Conservation (phyloP, 2,797 vertebrate species). For the Acropternis orthonyx region DNA sequence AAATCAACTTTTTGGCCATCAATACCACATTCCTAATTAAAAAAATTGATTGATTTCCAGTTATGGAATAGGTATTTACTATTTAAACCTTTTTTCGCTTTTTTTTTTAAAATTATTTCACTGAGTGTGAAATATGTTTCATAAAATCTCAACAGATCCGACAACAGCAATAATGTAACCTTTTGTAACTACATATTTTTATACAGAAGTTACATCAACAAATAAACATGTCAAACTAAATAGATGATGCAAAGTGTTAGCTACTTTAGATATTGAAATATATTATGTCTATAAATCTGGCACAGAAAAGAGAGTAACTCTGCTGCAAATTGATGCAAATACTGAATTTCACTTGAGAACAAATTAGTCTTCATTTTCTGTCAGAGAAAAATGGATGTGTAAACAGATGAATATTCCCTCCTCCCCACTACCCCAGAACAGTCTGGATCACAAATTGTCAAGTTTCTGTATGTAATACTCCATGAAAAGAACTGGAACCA, state of each 20-base stretch:
- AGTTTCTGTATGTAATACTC: background rate
- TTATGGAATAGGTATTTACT: background rate
- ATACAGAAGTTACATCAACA: slow-evolving; percentile 1
- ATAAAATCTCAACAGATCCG: background rate
- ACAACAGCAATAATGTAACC: background rate
- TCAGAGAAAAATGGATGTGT: background rate
- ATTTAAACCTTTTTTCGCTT: background rate
- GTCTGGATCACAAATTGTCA: background rate
- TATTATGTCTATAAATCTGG: background rate
- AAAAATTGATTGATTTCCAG: background rate
- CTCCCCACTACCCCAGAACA: background rate
- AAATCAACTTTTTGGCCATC: background rate
- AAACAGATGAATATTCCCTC: slow-evolving; percentile 19
- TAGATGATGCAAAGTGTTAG: background rate
- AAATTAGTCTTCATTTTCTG: slow-evolving; percentile 23
- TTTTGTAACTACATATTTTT: background rate
- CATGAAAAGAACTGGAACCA: background rate
- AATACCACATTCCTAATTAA: background rate
- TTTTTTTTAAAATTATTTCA: background rate
- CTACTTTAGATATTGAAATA: slow-evolving; percentile 34
- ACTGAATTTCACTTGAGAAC: background rate
- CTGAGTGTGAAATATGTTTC: background rate
- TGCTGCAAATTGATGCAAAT: slow-evolving; percentile 1
- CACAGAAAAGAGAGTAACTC: background rate
- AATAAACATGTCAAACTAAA: slow-evolving; percentile 23